phyloP scores from a whole-genome alignment of 1,140 invertebrate genomes.

The Eulimnadia texana region DNA sequence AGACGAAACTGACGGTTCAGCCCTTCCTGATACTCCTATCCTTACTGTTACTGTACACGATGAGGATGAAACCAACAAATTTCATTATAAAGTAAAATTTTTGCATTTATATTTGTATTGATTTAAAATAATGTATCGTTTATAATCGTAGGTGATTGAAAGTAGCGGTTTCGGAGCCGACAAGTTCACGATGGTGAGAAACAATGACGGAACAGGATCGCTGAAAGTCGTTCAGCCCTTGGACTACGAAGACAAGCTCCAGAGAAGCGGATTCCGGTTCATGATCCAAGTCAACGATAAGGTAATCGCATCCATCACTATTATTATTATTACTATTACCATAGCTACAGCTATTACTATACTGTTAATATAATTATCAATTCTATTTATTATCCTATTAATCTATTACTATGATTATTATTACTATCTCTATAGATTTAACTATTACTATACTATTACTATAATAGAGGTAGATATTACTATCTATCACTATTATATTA shows the following conservation, averaged over 20 bases:
- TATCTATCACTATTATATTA: no score
- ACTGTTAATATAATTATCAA: no score
- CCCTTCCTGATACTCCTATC: constrained; percentile 86
- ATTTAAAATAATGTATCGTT: not conserved
- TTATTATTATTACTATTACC: no score
- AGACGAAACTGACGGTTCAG: constrained; percentile 87
- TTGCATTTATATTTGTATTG: not conserved
- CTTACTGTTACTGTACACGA: constrained; percentile 88
- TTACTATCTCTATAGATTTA: not conserved
- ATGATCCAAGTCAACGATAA: constrained; percentile 86
- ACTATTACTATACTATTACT: not conserved
- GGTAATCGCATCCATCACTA: no score
- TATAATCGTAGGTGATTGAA: constrained; percentile 52
- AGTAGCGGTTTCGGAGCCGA: constrained; percentile 87
- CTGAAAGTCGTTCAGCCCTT: constrained; percentile 86
- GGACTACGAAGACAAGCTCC: constrained; percentile 79
- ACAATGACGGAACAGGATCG: constrained; percentile 87
- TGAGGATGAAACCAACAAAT: constrained; percentile 91
- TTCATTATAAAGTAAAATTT: constrained; percentile 67
- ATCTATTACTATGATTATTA: not conserved
- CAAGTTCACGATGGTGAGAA: constrained; percentile 92
- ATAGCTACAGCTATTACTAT: no score
- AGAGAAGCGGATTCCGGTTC: constrained; percentile 84
- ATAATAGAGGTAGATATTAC: no score
- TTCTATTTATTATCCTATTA: not conserved